Evolutionary conservation across 1,140 invertebrate species (phyloP), one percentile per base, ranked within the genome.

Genomic region (Pogonomyrmex barbatus): DNA sequence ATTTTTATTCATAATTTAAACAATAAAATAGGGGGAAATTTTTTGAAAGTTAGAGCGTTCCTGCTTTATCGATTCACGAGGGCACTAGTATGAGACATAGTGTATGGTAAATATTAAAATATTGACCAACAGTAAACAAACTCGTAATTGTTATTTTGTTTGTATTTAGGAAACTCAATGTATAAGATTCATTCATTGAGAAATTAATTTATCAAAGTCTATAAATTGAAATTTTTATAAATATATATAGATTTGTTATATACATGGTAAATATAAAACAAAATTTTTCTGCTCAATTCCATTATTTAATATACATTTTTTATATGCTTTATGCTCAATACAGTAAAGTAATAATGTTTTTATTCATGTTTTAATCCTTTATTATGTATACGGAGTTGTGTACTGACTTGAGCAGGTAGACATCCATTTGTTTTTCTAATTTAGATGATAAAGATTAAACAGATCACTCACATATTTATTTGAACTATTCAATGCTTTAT

Each of bases 61-160:
- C 30, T 60, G 12, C 17, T 47, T 82, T 82, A 82, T 52, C 42
- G 67, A 82, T 60, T 82, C 42, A 60, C 9, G 30, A 0, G 54
- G 62, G 47, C 47, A 30, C 39, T 82, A 56, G 30, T 33, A 47
- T 10, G 3, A 42, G 4, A n/a, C 67, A 4, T 9, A 10, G 5
- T n/a, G 9, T 33, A 33, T n/a, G 5, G 12, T 24, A 47, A 82
- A 71, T 45, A 4, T 36, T 3, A 60, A 73, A 50, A 62, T 83
- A 50, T 4, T 30, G 3, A 42, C 17, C 42, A 17, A 60, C 8
- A 39, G 17, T 65, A 73, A 73, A 75, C 6, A 73, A 56, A 33
- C 5, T 17, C 8, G 3, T 45, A 2, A 1, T 10, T 1, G 14
- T 9, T 2, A 60, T 17, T 60, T 50, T 24, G 24, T 56, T 42